Conservation (phyloP, 2,113 vertebrate species). For the Neolamprologus ventralis region DNA sequence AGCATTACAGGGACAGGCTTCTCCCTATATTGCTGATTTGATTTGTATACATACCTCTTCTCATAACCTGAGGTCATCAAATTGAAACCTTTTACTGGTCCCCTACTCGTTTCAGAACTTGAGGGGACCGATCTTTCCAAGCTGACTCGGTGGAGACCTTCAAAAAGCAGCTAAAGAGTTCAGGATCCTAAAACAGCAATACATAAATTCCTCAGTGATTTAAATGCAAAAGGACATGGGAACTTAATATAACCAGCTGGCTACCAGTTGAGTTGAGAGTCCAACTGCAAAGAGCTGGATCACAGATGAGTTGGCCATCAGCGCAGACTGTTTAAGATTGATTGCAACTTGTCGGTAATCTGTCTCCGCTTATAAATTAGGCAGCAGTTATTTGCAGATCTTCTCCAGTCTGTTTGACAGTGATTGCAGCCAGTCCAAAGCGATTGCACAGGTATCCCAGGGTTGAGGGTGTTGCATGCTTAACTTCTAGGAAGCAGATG, state of each 20-base stretch:
- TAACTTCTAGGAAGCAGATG: not conserved
- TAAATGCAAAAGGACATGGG: not conserved
- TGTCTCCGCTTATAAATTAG: not conserved
- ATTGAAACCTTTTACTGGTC: not conserved
- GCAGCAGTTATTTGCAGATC: not conserved
- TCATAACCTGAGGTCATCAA: not conserved
- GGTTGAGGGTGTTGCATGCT: not conserved
- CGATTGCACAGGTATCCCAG: not conserved
- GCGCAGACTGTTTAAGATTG: not conserved
- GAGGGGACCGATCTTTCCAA: not conserved
- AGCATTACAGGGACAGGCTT: not conserved
- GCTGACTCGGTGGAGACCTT: not conserved
- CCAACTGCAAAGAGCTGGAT: not conserved
- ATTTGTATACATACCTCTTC: not conserved
- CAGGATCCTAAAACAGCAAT: not conserved
- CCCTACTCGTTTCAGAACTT: not conserved
- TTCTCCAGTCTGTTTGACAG: not conserved
- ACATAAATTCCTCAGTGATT: not conserved
- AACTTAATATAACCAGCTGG: not conserved
- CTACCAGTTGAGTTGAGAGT: not conserved
- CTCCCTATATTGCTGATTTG: not conserved
- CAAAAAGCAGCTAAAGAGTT: not conserved
- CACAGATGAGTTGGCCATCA: not conserved
- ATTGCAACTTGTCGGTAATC: not conserved
- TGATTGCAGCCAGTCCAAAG: not conserved